These are phyloP conservation scores for Drosophila rhopaloa DNA, from an alignment of 1,140 invertebrate genomes.

Conservation along the genomic window DNA sequence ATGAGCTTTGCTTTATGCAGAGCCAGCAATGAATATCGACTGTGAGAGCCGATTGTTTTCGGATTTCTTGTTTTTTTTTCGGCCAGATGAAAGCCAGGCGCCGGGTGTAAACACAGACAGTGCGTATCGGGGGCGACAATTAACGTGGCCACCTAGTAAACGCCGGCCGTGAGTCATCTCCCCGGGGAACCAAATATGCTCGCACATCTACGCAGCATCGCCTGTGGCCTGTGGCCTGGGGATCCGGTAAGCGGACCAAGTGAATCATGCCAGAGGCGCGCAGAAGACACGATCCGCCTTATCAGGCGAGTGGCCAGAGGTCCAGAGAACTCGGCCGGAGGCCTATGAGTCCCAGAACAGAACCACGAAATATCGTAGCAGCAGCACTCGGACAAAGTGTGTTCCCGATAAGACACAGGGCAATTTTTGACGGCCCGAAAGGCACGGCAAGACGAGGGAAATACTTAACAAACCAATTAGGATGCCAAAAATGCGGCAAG, in stretches of 20 bases:
- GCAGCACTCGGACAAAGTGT: conserved; percentile 67
- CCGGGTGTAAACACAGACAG: conserved; percentile 55
- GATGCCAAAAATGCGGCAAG: conserved; percentile 76
- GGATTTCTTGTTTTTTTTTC: conserved; percentile 36
- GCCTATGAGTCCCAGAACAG: conserved; percentile 40
- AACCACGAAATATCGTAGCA: conserved; percentile 38
- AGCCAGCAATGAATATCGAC: conserved; percentile 48
- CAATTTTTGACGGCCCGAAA: conserved; percentile 54
- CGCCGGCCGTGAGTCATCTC: conserved; percentile 41
- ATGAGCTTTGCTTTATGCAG: conserved; percentile 52
- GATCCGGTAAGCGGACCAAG: conserved; percentile 9
- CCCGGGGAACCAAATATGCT: conserved; percentile 14
- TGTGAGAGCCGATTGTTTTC: conserved; percentile 28
- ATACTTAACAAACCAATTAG: conserved; percentile 84
- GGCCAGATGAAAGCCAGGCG: conserved; percentile 62
- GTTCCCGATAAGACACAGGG: conserved; percentile 67
- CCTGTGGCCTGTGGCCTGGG: conserved; percentile 69
- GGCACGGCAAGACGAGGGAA: conserved; percentile 23
- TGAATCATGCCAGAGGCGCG: conserved; percentile 66
- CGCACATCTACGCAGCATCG: conserved; percentile 33
- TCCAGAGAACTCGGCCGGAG: conserved; percentile 38
- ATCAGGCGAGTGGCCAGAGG: conserved; percentile 49
- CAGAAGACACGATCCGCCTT: conserved; percentile 57
- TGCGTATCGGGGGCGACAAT: conserved; percentile 52
- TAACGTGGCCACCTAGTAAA: conserved; percentile 67